Evolutionary conservation across 2,888 invertebrate species (phyloP), one percentile per base, ranked within the genome.

Genomic region (Tenodera sinensis): DNA sequence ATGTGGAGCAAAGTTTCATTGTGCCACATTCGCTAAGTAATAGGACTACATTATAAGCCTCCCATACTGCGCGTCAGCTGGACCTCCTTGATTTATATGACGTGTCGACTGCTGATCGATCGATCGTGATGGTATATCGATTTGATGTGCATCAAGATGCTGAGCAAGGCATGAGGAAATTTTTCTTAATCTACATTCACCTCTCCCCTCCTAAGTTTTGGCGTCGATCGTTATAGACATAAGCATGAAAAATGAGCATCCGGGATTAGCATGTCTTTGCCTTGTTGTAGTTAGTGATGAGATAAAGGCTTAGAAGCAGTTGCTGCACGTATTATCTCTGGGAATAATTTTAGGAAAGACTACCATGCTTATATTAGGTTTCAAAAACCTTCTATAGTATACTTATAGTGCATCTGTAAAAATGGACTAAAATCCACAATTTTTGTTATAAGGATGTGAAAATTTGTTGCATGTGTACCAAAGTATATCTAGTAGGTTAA

Each of bases 51-150:
- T 84, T 84, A 84, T 84, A 42, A 1, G 54, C 54, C 54, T 71
- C 20, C 54, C n/a, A 34, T 54, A 47, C 27, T 47, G 42, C 47
- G 34, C 20, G 86, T 28, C 86, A 28, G 28, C 86, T 28, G 25
- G 30, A 28, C 28, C 71, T 86, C 30, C 42, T 81, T 86, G 86
- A 86, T 86, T 85, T 71, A 85, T 85, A 71, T 71, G 86, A 86
- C 86, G n/a, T 71, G 86, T 86, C 86, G 81, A 86, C 81, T 86
- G 86, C 28, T 81, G 71, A 86, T 86, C 86, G 81, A 86, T 86
- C 71, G 54, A 71, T 71, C 54, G 54, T 3, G 81, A 86, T 85
- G 85, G 20, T 42, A 54, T 86, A 86, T 86, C 86, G 86, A 86
- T 86, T 86, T 15, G 28, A 47, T 54, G 25, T 71, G 12, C 25